Conservation (phyloP, 2,113 vertebrate species). For the Sinocyclocheilus maitianheensis region DNA sequence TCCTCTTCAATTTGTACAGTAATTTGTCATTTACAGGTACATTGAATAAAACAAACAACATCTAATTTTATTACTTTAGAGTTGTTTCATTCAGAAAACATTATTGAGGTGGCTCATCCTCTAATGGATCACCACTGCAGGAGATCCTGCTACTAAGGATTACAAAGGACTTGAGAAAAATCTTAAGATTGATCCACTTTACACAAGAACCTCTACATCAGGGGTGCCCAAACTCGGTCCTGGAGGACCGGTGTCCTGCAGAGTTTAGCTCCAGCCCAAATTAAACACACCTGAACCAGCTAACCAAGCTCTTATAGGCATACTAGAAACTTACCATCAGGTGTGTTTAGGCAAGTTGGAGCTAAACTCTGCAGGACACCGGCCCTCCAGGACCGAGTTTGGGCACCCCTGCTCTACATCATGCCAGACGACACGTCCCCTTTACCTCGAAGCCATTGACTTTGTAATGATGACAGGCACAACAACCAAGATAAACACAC, state of each 20-base stretch:
- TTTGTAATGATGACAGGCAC: background rate
- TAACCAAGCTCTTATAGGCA: too few species aligned
- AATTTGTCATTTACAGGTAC: background rate
- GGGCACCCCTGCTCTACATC: background rate
- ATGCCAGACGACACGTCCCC: background rate
- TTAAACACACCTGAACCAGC: too few species aligned
- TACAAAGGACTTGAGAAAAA: background rate
- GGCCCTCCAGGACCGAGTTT: too few species aligned
- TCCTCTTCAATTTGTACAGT: background rate
- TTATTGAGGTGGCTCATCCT: background rate
- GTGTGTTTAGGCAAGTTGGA: too few species aligned
- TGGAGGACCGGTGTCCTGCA: too few species aligned
- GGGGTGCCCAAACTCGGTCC: too few species aligned
- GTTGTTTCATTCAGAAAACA: background rate
- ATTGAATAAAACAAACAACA: background rate
- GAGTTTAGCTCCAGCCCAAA: too few species aligned
- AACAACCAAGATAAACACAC: slow-evolving; percentile 7
- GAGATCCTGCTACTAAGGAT: background rate
- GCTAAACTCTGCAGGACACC: too few species aligned
- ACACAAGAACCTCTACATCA: background rate
- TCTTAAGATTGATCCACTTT: background rate
- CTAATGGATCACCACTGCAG: background rate
- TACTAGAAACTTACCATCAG: too few species aligned
- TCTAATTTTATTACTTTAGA: too few species aligned
- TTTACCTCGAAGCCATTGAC: background rate